Evolutionary conservation across 1,140 invertebrate genomes (phyloP).

Genomic region (Drosophila kepulauana): DNA sequence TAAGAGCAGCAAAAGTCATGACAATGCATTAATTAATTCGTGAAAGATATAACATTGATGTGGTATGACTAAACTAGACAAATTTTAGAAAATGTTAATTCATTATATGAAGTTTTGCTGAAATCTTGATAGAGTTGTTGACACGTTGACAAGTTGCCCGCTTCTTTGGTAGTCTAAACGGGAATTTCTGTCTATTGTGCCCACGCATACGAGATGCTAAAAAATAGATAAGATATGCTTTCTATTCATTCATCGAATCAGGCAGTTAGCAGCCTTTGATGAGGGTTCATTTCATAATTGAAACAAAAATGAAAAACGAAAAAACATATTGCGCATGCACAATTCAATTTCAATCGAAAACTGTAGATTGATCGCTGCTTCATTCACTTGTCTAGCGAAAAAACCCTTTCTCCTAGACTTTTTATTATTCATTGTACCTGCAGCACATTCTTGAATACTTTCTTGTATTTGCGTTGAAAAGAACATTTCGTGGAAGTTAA

Average conservation of each 20-base stretch:
- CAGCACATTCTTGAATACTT: slow-evolving; percentile 20
- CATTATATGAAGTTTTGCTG: slow-evolving; percentile 21
- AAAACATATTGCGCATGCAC: slow-evolving; percentile 67
- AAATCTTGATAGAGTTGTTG: slow-evolving; percentile 48
- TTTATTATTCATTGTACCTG: slow-evolving; percentile 18
- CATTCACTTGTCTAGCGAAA: slow-evolving; percentile 46
- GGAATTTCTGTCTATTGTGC: slow-evolving; percentile 34
- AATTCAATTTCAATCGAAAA: slow-evolving; percentile 24
- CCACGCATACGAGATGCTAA: slow-evolving; percentile 44
- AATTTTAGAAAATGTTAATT: slow-evolving; percentile 51
- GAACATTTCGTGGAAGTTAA: slow-evolving; percentile 73
- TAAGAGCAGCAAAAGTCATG: slow-evolving; percentile 51
- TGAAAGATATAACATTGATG: slow-evolving; percentile 8
- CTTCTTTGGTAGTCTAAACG: slow-evolving; percentile 66
- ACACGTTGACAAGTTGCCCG: slow-evolving; percentile 53
- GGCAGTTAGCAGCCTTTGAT: slow-evolving; percentile 65
- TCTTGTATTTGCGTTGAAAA: slow-evolving; percentile 28
- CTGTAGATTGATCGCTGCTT: slow-evolving; percentile 65
- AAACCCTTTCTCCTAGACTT: slow-evolving; percentile 53
- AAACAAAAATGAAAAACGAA: slow-evolving; percentile 60
- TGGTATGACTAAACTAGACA: slow-evolving; percentile 39
- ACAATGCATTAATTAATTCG: slow-evolving; percentile 65
- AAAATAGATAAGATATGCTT: slow-evolving; percentile 60
- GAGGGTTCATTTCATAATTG: slow-evolving; percentile 60
- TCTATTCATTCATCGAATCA: slow-evolving; percentile 47